These are phyloP conservation scores for Mastomys coucha DNA, from an alignment of 2,113 vertebrate genomes.

Conservation along the genomic window DNA sequence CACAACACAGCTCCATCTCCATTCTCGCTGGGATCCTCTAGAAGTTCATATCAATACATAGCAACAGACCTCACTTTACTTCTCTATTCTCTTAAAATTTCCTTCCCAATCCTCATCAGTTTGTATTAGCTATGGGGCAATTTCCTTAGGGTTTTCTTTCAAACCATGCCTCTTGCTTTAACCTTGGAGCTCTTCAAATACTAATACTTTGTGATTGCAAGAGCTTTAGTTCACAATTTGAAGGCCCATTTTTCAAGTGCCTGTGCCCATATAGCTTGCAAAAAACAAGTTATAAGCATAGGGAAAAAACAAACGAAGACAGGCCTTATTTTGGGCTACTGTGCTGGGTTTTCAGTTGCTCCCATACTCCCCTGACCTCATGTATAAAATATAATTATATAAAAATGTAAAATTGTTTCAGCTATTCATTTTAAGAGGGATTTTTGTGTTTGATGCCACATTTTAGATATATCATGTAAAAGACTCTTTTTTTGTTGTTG, in stretches of 20 bases:
- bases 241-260: background rate
- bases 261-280: background rate
- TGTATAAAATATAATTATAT: background rate
- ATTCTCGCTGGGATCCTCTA: background rate
- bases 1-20: background rate
- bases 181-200: background rate
- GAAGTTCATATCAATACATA: background rate
- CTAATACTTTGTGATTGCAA: background rate
- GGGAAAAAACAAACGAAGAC: background rate
- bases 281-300: slow-evolving; percentile 12
- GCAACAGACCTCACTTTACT: background rate
- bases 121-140: background rate
- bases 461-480: slow-evolving; percentile 21
- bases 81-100: background rate
- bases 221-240: background rate
- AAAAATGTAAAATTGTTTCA: background rate
- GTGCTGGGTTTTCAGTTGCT: background rate
- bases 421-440: background rate
- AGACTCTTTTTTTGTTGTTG: background rate
- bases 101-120: background rate
- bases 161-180: background rate
- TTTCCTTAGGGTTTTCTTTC: slow-evolving; percentile 37
- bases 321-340: background rate
- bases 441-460: background rate
- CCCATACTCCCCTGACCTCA: no score